These are phyloP conservation scores for Drosophila seguyi DNA, from an alignment of 1,140 invertebrate genomes.

Conservation along the genomic window DNA sequence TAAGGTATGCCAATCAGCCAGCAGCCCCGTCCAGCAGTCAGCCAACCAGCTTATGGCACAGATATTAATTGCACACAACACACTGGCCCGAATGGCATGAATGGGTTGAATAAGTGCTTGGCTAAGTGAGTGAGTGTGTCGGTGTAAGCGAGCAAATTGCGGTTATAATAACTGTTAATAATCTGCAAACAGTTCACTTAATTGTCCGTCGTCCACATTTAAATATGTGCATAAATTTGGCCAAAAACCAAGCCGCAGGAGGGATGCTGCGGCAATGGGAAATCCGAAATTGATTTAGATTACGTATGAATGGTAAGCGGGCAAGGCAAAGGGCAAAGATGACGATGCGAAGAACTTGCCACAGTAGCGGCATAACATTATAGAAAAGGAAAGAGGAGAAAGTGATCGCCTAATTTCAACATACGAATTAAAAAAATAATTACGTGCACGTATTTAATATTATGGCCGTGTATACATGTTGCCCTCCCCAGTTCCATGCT, in stretches of 20 bases:
- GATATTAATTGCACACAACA: slow-evolving; percentile 77
- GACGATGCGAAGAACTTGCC: slow-evolving; percentile 1
- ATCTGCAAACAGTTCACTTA: slow-evolving; percentile 58
- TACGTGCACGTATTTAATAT: slow-evolving; percentile 38
- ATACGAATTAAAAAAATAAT: slow-evolving; percentile 10
- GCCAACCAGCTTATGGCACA: slow-evolving; percentile 67
- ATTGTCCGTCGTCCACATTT: slow-evolving; percentile 49
- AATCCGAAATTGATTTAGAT: slow-evolving; percentile 2
- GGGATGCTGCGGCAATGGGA: background rate
- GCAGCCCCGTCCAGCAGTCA: slow-evolving; percentile 41
- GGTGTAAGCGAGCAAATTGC: slow-evolving; percentile 62
- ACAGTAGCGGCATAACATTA: background rate
- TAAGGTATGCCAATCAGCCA: slow-evolving; percentile 76
- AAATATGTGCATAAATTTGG: slow-evolving; percentile 35
- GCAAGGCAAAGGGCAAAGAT: background rate
- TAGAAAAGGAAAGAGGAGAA: slow-evolving; percentile 2
- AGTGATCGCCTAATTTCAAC: slow-evolving; percentile 4
- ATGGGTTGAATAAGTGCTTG: slow-evolving; percentile 62
- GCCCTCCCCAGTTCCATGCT: background rate
- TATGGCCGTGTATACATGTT: background rate
- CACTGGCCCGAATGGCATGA: slow-evolving; percentile 56
- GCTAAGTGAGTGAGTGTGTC: slow-evolving; percentile 43
- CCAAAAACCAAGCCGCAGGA: slow-evolving; percentile 16
- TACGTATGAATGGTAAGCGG: background rate
- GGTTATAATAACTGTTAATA: slow-evolving; percentile 74